phyloP scores from a whole-genome alignment of 2,888 invertebrate genomes.

The Limnephilus auricula region DNA sequence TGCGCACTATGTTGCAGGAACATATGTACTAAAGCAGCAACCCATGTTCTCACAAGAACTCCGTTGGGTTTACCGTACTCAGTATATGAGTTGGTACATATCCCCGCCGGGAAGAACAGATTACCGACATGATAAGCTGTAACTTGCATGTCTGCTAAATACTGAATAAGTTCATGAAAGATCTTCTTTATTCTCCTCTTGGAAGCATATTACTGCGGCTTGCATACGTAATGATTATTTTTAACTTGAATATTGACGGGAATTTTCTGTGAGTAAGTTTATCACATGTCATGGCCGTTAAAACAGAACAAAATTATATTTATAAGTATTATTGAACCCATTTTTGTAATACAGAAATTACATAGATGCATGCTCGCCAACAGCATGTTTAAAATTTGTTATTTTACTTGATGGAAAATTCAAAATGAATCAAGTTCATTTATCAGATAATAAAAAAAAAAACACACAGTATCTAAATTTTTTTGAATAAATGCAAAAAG shows the following conservation, averaged over 20 bases:
- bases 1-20: not conserved
- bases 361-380: no score
- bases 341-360: no score
- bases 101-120: not conserved
- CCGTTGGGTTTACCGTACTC: not conserved
- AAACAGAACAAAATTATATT: no score
- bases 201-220: not conserved
- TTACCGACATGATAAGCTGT: slow-evolving; percentile 34
- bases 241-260: not conserved
- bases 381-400: no score
- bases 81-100: not conserved
- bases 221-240: slow-evolving; percentile 30
- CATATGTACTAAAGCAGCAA: no score
- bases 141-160: slow-evolving; percentile 41
- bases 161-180: slow-evolving; percentile 48
- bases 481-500: no score
- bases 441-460: no score
- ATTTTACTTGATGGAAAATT: no score
- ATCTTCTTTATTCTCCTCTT: slow-evolving; percentile 17
- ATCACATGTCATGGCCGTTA: not conserved
- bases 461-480: no score
- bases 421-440: no score
- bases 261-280: not conserved
- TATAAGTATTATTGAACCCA: no score
- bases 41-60: slow-evolving; percentile 11